A percentile compares a stretch with the other conserved stretches of the same genome.
phyloP scores from a whole-genome alignment of 2,797 vertebrate species.

The Orientallactaga sibirica region DNA sequence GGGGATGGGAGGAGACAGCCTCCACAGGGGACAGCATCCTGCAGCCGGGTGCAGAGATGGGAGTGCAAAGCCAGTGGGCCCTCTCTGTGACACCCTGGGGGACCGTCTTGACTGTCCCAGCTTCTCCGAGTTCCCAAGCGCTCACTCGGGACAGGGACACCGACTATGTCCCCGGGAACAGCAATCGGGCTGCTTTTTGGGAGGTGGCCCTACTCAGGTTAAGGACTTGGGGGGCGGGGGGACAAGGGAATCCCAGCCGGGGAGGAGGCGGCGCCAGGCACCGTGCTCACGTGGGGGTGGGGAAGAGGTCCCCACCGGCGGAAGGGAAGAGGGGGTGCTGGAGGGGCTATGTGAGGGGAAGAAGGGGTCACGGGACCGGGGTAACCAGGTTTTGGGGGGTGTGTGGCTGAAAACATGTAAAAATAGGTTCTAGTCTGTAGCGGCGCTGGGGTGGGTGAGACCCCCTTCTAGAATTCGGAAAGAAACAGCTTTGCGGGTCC shows the following conservation, averaged over 20 bases:
- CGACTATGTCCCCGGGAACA: not conserved
- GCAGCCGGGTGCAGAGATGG: not conserved
- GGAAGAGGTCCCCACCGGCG: not conserved
- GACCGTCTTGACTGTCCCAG: not conserved
- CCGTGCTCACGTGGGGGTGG: not conserved
- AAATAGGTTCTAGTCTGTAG: not conserved
- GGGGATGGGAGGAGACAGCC: not conserved
- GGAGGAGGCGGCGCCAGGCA: not conserved
- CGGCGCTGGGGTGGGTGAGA: not conserved
- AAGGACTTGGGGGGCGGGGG: not conserved
- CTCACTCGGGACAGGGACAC: not conserved
- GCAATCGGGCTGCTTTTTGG: not conserved
- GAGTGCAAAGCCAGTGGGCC: not conserved
- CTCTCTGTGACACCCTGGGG: not conserved
- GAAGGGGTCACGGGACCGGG: not conserved
- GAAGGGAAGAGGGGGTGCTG: not conserved
- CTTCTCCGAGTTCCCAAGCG: not conserved
- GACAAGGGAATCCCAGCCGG: constrained; percentile 66
- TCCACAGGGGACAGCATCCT: not conserved
- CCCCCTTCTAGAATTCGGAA: too few species aligned
- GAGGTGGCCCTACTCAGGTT: not conserved
- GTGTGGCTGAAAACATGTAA: constrained; percentile 40
- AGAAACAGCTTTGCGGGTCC: too few species aligned
- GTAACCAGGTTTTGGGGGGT: constrained; percentile 7
- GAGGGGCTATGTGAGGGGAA: not conserved